Base-by-base conservation (phyloP, 1,140 invertebrate species). In the Drosophila rufa region DNA sequence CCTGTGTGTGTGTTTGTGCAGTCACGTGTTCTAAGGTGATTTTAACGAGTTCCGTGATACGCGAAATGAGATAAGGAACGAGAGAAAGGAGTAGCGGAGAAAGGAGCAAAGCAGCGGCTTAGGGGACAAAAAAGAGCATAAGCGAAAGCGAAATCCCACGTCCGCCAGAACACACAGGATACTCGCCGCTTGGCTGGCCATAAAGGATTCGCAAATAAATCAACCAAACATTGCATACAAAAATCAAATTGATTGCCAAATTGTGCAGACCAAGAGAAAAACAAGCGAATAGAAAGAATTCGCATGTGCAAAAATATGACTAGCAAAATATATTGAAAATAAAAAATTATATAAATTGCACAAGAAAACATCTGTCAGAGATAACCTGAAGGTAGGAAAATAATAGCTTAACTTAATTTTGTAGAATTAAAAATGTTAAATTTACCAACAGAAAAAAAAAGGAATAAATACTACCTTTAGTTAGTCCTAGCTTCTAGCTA, bases 31-130 rank as follows among this genome's bases (percentile, higher is more conserved):
- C 75, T 79, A 79, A 90, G 85, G 81, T 85, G 85, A 90, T 89
- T 85, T 89, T 89, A 90, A 90, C 85, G 85, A 90, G 85, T 82
- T 89, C 85, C 85, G 85, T 81, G 85, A 90, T 89, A 85, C 81
- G 85, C 85, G 78, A 84, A 78, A 85, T 90, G 61, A 90, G 85
- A 89, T 89, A 89, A 89, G 85, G 73, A 87, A 79, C 61, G 58
- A 45, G 58, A 45, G 42, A 8, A 46, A 64, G 65, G 27, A 56
- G 33, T 22, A 62, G 22, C 43, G 38, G 38, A 56, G 30, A 66
- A 59, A 61, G 33, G 22, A 43, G 27, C 36, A 47, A 59, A 58
- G 53, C 51, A 48, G 40, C 62, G 40, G 67, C 67, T 70, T 70
- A 73, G 46, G 46, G 12, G 51, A 38, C n/a, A 61, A 57, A 73